Evolutionary conservation across 2,888 invertebrate species (phyloP), one percentile per base, ranked within the genome.

Genomic region (Lasioglossum pauxillum): DNA sequence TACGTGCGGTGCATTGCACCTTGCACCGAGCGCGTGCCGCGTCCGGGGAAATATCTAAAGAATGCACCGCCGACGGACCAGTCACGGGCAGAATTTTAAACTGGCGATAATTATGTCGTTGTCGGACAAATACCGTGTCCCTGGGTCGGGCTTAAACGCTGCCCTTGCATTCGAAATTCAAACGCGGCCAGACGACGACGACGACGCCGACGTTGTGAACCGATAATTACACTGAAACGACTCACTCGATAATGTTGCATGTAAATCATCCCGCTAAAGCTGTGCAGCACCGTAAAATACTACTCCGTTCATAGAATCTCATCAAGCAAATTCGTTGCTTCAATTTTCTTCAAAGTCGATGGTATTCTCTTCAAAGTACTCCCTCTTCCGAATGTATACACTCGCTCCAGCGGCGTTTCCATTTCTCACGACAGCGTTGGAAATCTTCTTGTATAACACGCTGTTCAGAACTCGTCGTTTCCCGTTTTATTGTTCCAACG

Each of bases 1-100:
- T 86, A 88, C 83, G 80, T 81, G 88, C 41, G 23, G 16, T 23
- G 82, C 80, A 80, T 90, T 35, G 41, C 53, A 77, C 10, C 46
- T 90, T 41, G 41, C 53, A 77, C 7, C 38, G 60, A 16, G 16
- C 71, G 71, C 71, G 23, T 23, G 38, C 38, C 8, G 35, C 69
- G 82, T 71, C 84, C 76, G 44, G 75, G 76, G 71, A 90, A 90
- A 87, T 87, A 83, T 84, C 82, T 78, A 16, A 75, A 78, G 85
- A 84, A 86, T 83, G 74, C 69, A 46, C n/a, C 78, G 67, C 41
- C 79, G 23, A 72, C 78, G 41, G 44, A 81, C 78, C 53, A 60
- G 38, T 27, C 31, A 31, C 38, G 82, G 74, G 46, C 23, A 64
- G 85, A 90, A 90, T 90, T 89, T 85, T 82, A 80, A 85, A 69